These are phyloP conservation scores for Drosophila elegans DNA, from an alignment of 1,140 invertebrate species.

Conservation along the genomic window DNA sequence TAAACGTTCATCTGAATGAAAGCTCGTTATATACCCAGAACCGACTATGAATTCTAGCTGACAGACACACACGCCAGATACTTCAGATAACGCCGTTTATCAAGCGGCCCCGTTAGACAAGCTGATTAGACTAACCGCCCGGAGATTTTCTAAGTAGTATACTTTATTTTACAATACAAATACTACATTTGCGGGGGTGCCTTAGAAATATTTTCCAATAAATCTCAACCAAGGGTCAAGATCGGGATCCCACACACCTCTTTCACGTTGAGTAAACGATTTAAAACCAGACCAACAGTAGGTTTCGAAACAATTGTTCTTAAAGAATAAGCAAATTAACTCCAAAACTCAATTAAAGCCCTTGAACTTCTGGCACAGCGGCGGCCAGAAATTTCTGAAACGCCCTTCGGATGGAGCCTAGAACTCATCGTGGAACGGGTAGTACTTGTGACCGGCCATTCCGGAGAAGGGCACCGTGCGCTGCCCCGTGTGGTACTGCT, in stretches of 20 bases:
- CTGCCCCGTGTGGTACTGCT: constrained; percentile 87
- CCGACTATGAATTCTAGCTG: constrained; percentile 8
- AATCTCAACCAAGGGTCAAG: background rate
- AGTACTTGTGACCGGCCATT: constrained; percentile 86
- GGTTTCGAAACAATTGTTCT: background rate
- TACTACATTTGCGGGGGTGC: constrained; percentile 27
- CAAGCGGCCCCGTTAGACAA: constrained; percentile 52
- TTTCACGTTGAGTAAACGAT: background rate
- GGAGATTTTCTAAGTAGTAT: constrained; percentile 39
- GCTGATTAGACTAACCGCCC: constrained; percentile 33
- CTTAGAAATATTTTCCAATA: background rate
- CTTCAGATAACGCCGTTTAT: constrained; percentile 52
- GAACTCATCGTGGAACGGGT: constrained; percentile 86
- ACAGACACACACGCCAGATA: constrained; percentile 26
- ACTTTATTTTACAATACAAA: constrained; percentile 40
- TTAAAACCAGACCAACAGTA: background rate
- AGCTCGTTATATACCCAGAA: background rate
- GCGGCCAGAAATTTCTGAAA: background rate
- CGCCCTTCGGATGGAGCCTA: constrained; percentile 21
- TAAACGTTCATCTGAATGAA: constrained; percentile 16
- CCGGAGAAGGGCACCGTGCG: constrained; percentile 86
- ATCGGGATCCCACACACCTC: background rate
- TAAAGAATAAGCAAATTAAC: too few species aligned
- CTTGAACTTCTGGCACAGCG: background rate
- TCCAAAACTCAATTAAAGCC: background rate